Conservation (phyloP, 2,113 vertebrate species). For the Semnornis frantzii region DNA sequence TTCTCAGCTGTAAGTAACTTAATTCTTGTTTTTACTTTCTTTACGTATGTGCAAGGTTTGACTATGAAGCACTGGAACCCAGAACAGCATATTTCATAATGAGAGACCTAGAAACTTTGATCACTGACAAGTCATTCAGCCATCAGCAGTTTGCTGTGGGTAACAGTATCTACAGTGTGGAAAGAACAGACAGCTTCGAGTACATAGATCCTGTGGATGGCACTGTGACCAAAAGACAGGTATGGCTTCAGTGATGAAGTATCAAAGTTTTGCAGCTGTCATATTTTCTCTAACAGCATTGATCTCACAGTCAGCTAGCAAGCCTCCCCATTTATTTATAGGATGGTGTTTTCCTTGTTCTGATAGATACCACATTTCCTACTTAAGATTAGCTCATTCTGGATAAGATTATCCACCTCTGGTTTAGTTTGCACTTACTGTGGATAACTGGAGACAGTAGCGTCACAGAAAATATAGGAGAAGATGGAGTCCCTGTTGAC, state of each 20-base stretch:
- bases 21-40: not conserved
- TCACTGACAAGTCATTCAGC: slow-evolving; percentile 91
- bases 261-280: not conserved
- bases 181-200: slow-evolving; percentile 94
- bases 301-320: not conserved
- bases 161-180: slow-evolving; percentile 89
- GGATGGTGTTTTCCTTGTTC: not conserved
- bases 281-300: not conserved
- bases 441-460: not conserved
- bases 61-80: slow-evolving; percentile 95
- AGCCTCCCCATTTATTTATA: not conserved
- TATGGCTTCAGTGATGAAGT: slow-evolving; percentile 60
- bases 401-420: not conserved
- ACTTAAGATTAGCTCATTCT: not conserved
- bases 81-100: slow-evolving; percentile 91
- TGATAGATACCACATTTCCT: not conserved
- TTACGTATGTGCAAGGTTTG: slow-evolving; percentile 82
- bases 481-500: not conserved
- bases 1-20: not conserved
- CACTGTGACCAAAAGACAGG: slow-evolving; percentile 95
- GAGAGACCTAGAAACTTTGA: slow-evolving; percentile 90
- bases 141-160: slow-evolving; percentile 97
- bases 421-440: not conserved
- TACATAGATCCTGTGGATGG: slow-evolving; percentile 98
- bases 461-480: not conserved